These are phyloP conservation scores for Pyrgilauda ruficollis DNA, from an alignment of 2,113 vertebrate genomes.

Conservation along the genomic window DNA sequence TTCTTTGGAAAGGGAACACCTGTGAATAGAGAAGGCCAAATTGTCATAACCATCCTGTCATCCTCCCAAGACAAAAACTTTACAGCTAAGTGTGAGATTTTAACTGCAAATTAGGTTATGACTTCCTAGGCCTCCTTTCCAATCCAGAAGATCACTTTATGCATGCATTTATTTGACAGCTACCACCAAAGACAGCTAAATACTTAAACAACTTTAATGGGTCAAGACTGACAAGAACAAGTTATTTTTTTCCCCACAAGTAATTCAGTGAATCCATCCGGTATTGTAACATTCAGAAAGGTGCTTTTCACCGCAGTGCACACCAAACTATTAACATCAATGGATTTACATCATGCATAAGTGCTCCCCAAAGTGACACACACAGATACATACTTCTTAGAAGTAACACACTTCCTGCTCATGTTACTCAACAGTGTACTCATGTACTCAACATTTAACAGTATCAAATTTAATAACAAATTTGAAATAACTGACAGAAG, in stretches of 20 bases:
- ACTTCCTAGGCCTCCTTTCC: not conserved
- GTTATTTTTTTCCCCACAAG: not conserved
- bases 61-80: not conserved
- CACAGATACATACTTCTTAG: not conserved
- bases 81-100: not conserved
- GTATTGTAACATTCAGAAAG: not conserved
- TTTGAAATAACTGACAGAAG: not conserved
- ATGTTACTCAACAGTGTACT: not conserved
- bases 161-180: not conserved
- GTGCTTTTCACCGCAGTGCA: not conserved
- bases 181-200: not conserved
- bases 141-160: not conserved
- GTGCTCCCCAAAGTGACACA: not conserved
- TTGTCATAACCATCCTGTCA: not conserved
- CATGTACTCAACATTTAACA: not conserved
- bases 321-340: not conserved
- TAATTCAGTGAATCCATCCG: not conserved
- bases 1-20: conserved; percentile 88
- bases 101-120: not conserved
- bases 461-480: not conserved
- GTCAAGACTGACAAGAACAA: not conserved
- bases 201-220: not conserved
- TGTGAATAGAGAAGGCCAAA: conserved; percentile 39
- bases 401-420: not conserved
- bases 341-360: not conserved